phyloP scores from a whole-genome alignment of 1,140 invertebrate species.

The Saccostrea echinata region DNA sequence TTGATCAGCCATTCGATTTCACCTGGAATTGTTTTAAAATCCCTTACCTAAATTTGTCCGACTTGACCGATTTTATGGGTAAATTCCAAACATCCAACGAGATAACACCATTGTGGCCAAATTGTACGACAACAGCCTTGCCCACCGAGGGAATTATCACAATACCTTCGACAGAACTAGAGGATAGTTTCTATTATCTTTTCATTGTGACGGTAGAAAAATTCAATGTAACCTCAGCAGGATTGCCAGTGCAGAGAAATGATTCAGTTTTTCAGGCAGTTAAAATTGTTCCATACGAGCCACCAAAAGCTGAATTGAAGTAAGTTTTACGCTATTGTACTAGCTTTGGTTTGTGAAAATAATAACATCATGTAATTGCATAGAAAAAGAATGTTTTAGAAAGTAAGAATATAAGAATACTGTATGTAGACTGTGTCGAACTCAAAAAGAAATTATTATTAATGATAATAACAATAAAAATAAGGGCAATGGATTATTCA shows the following conservation, averaged over 20 bases:
- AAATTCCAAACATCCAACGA: not conserved
- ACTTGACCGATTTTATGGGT: not conserved
- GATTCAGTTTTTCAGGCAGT: conserved; percentile 12
- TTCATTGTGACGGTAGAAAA: conserved; percentile 2
- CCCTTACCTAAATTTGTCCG: not conserved
- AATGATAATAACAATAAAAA: no score
- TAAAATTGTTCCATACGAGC: conserved; percentile 12
- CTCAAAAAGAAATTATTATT: no score
- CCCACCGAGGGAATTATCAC: not conserved
- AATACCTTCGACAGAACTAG: not conserved
- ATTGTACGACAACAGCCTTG: not conserved
- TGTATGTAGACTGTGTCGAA: no score
- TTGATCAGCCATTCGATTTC: not conserved
- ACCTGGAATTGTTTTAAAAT: not conserved
- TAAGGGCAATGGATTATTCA: no score
- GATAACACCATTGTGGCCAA: not conserved
- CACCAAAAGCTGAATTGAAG: conserved; percentile 1
- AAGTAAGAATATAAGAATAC: no score
- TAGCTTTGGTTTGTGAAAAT: no score
- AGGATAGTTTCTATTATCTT: not conserved
- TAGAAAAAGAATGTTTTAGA: no score
- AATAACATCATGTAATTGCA: no score
- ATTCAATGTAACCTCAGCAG: not conserved
- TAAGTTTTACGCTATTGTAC: not conserved
- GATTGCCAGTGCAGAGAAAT: not conserved